Percentiles rank a stretch among this genome's conserved stretches.
Conservation (phyloP, 2,797 vertebrate genomes). For the Fringilla coelebs region DNA sequence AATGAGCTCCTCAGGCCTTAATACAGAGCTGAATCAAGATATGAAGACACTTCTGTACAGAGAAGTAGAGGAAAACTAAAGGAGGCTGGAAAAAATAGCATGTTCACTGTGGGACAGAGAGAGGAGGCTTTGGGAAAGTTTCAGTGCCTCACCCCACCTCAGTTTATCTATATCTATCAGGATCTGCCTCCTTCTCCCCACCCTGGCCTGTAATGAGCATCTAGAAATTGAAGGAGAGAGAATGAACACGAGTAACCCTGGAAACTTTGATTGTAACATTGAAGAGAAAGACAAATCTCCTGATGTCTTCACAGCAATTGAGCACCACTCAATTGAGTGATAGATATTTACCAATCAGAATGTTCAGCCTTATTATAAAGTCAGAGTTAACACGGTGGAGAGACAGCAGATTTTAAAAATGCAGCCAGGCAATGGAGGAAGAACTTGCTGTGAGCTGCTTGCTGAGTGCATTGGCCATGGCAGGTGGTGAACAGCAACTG, state of each 20-base stretch:
- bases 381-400: background rate
- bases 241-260: background rate
- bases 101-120: background rate
- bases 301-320: background rate
- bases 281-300: background rate
- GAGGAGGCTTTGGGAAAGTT: background rate
- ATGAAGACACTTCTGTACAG: rapidly evolving
- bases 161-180: background rate
- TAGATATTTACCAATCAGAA: background rate
- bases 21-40: background rate
- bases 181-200: background rate
- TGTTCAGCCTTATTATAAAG: background rate
- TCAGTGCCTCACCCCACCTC: background rate
- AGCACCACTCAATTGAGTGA: background rate
- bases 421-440: background rate
- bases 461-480: rapidly evolving
- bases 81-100: background rate
- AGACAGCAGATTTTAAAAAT: background rate
- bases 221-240: background rate
- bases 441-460: background rate
- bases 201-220: background rate
- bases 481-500: background rate
- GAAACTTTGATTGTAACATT: background rate
- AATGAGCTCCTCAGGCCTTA: background rate
- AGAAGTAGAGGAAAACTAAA: background rate